A percentile compares a stretch with the other conserved stretches of the same genome.
These are phyloP conservation scores for Lordiphosa fenestrarum DNA, from an alignment of 2,888 invertebrate genomes.

Conservation along the genomic window DNA sequence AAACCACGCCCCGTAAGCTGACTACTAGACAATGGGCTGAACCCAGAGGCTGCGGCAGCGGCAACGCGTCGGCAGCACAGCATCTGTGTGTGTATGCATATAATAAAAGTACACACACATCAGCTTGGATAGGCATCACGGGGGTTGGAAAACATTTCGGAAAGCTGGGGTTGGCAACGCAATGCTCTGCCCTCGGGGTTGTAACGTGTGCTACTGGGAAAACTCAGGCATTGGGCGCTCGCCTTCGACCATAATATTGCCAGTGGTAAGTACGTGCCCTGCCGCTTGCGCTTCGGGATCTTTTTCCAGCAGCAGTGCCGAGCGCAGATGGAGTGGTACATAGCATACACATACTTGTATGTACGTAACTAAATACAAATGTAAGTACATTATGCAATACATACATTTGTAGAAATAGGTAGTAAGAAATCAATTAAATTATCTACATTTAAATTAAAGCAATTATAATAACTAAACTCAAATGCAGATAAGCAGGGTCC, in stretches of 20 bases:
- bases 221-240: conserved; percentile 74
- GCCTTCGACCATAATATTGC: conserved; percentile 34
- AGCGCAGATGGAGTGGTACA: conserved; percentile 5
- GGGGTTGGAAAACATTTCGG: conserved; percentile 37
- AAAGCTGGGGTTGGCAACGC: conserved; percentile 61
- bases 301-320: conserved; percentile 46
- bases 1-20: conserved; percentile 78
- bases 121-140: conserved; percentile 33
- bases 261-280: conserved; percentile 58
- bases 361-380: conserved; percentile 2
- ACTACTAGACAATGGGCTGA: conserved; percentile 74
- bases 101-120: conserved; percentile 15
- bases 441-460: too few relatives aligned
- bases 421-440: too few relatives aligned
- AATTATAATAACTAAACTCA: too few relatives aligned
- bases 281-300: conserved; percentile 49
- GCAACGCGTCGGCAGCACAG: conserved; percentile 55
- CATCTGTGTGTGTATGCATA: conserved; percentile 39
- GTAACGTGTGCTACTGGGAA: conserved; percentile 78
- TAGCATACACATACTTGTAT: conserved; percentile 5
- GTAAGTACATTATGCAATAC: conserved; percentile 5
- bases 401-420: not conserved
- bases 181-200: conserved; percentile 71
- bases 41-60: conserved; percentile 65
- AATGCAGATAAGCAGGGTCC: too few relatives aligned